These are phyloP conservation scores for Anagyrus pseudococci DNA, from an alignment of 2,888 invertebrate genomes.

Conservation along the genomic window DNA sequence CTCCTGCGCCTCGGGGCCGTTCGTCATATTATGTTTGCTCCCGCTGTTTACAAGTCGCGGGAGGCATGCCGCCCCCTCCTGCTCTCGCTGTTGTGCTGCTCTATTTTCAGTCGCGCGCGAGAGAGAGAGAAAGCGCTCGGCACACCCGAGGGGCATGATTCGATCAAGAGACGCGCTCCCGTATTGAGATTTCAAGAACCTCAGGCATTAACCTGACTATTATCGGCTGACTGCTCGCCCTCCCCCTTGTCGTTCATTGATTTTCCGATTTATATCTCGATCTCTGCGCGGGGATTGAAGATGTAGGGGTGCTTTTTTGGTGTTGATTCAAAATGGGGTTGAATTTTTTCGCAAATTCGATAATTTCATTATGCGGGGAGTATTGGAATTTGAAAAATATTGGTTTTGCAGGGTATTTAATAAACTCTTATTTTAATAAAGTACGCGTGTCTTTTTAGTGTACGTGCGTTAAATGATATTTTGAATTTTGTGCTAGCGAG, in stretches of 20 bases:
- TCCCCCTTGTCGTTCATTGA: not conserved
- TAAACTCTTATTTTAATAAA: too few species aligned
- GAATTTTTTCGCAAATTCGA: not conserved
- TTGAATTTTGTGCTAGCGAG: too few species aligned
- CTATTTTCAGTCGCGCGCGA: not conserved
- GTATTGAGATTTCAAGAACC: slow-evolving; percentile 2
- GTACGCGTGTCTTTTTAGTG: too few species aligned
- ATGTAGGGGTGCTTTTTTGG: too few species aligned
- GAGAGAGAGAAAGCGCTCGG: slow-evolving; percentile 5
- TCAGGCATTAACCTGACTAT: too few species aligned
- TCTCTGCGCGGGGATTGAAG: too few species aligned
- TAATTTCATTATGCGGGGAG: too few species aligned
- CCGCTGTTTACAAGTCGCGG: slow-evolving; percentile 55
- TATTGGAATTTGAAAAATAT: too few species aligned
- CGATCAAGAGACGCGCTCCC: slow-evolving; percentile 33
- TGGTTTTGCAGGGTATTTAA: too few species aligned
- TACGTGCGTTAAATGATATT: too few species aligned
- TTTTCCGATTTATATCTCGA: too few species aligned
- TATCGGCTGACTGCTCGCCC: too few species aligned
- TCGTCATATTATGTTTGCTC: slow-evolving; percentile 62
- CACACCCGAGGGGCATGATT: slow-evolving; percentile 12
- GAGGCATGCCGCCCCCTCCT: slow-evolving; percentile 33
- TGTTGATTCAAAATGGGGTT: not conserved
- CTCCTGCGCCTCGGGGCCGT: slow-evolving; percentile 51
- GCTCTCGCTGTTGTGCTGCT: slow-evolving; percentile 9